Evolutionary conservation across 2,888 invertebrate genomes (phyloP), one percentile per base, ranked within the genome.

Genomic region (Magallana nippona): DNA sequence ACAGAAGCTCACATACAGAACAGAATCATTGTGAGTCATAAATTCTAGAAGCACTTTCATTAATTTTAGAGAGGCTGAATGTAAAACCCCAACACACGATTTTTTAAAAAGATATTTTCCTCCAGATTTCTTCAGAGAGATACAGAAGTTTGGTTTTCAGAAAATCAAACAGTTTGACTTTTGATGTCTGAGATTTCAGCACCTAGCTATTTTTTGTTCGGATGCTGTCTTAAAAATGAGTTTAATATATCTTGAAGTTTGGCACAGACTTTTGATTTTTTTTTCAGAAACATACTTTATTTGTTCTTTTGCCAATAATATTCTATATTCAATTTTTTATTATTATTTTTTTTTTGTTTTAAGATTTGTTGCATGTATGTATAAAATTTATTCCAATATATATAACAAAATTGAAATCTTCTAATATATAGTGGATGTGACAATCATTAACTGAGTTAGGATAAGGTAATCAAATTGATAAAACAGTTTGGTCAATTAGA

Each of bases 161-260:
- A 71, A 71, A 71, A 71, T 71, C 71, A 71, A 71, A 71, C 71
- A 27, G 71, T 11, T 71, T 27, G 71, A 32, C 71, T 27, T 71
- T 15, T 27, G 71, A 71, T 71, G 27, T 27, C 10, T 27, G 32
- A 71, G 27, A 71, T 71, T 71, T 71, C 71, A 71, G 15, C 71
- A 27, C n/a, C 44, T 44, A 44, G 32, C 71, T 5, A 13, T 71
- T 71, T n/a, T 71, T 71, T 27, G n/a, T 60, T 60, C n/a, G 19
- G 60, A 60, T 10, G 71, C 27, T 71, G 8, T 71, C 71, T 71
- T 27, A 22, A 71, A n/a, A 13, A 27, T 60, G 71, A 71, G 32
- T 71, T 60, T 60, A n/a, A n/a, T n/a, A n/a, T 60, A 19, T 60
- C 60, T 8, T 60, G 60, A 19, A 71, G 22, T 71, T 71, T 71